Evolutionary conservation across 2,888 invertebrate genomes (phyloP), one percentile per base, ranked within the genome.

Genomic region (Druceiella hillmani): DNA sequence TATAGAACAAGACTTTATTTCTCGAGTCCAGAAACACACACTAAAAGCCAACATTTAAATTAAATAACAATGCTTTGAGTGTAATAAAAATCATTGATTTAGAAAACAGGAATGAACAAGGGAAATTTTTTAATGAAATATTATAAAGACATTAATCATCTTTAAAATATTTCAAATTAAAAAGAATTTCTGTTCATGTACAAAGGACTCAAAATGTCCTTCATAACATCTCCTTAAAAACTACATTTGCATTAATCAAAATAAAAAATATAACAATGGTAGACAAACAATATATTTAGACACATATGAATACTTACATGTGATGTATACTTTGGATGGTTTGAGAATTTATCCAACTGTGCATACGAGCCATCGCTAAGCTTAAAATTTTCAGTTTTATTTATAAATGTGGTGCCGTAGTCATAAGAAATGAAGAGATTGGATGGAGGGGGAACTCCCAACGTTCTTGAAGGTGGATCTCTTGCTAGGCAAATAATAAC

Each of bases 401-500:
- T 84, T 2, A 66, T 66, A 56, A 89, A 93, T 3, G 76, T 80
- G 52, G 81, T 78, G 6, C 93, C 93, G 62, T 92, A 91, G 62
- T 93, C 81, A 56, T 85, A 84, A 4, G 92, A 92, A 54, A 92
- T 83, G 58, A 83, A 92, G 14, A 92, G 79, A 14, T 83, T 78
- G 30, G 89, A 88, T 14, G 86, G 80, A 35, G 85, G 83, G 4
- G 83, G 75, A 1, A 62, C 57, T 15, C 63, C 67, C 38, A 67
- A 62, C 44, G 64, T 63, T 30, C 66, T 55, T 6, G 77, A 75
- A 36, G 71, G 68, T 9, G 83, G 81, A 58, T 89, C 87, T 50
- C 83, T 74, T 2, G 90, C 88, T 45, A 92, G 66, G 53, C 91
- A 91, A 47, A 93, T 83, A 52, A 93, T 87, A 16, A 90, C 86